A percentile compares a stretch with the other conserved stretches of the same genome.
phyloP scores from a whole-genome alignment of 2,888 invertebrate genomes.

The Malacosoma neustria region DNA sequence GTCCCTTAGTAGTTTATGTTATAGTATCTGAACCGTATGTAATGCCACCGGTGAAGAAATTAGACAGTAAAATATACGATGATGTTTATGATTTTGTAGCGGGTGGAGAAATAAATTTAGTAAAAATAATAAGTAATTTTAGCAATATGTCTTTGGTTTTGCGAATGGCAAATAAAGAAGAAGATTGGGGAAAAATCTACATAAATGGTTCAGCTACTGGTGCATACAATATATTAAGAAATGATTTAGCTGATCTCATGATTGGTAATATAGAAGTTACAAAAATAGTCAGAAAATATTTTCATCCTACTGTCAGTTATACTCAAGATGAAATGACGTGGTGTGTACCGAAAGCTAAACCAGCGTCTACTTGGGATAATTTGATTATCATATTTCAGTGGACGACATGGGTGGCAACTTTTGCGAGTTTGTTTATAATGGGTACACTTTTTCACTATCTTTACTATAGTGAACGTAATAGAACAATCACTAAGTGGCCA shows the following conservation, averaged over 20 bases:
- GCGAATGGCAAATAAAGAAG: conserved; percentile 43
- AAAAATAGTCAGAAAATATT: conserved; percentile 53
- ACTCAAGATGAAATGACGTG: conserved; percentile 69
- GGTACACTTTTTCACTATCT: conserved; percentile 53
- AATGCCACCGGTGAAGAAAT: conserved; percentile 46
- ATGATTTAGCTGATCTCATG: conserved; percentile 47
- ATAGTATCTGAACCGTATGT: conserved; percentile 65
- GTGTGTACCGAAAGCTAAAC: conserved; percentile 56
- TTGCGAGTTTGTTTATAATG: conserved; percentile 43
- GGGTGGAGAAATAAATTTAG: conserved; percentile 60
- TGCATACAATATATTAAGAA: conserved; percentile 40
- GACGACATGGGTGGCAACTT: conserved; percentile 59
- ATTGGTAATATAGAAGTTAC: conserved; percentile 67
- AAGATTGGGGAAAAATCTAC: conserved; percentile 56
- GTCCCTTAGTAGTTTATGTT: conserved; percentile 56
- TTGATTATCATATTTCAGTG: conserved; percentile 63
- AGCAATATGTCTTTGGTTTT: conserved; percentile 58
- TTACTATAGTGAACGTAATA: conserved; percentile 42
- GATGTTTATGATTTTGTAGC: conserved; percentile 49
- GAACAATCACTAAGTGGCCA: conserved; percentile 53
- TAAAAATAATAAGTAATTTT: conserved; percentile 60
- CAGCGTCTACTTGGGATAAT: conserved; percentile 62
- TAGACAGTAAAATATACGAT: conserved; percentile 28
- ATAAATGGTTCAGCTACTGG: conserved; percentile 53
- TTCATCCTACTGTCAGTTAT: conserved; percentile 60